These are phyloP conservation scores for Thalassoma bifasciatum DNA, from an alignment of 2,113 vertebrate species.

Conservation along the genomic window DNA sequence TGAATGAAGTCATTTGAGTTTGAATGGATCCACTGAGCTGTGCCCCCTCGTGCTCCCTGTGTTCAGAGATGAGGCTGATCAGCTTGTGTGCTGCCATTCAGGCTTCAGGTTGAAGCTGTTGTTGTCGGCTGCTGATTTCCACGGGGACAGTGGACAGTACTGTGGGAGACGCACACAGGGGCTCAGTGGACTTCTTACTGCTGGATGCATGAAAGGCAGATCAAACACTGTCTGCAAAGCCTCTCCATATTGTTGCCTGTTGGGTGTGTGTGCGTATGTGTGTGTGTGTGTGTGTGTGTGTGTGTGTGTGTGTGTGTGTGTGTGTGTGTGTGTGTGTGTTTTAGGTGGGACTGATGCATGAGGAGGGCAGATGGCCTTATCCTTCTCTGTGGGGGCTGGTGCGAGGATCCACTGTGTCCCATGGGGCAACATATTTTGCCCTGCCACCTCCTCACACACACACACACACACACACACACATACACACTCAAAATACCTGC, in stretches of 20 bases:
- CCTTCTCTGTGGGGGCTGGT: slow-evolving; percentile 75
- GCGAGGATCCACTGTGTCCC: slow-evolving; percentile 75
- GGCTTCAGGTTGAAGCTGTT: slow-evolving; percentile 52
- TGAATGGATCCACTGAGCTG: slow-evolving; percentile 39
- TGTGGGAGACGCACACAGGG: slow-evolving; percentile 53
- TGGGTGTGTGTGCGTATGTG: slow-evolving; percentile 37
- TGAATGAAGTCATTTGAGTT: slow-evolving; percentile 41
- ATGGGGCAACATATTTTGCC: slow-evolving; percentile 67
- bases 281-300: slow-evolving; percentile 50
- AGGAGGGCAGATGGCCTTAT: slow-evolving; percentile 80
- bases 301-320: slow-evolving; percentile 44
- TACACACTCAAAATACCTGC: too few species aligned
- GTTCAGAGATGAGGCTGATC: slow-evolving; percentile 36
- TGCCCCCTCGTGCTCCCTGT: not conserved
- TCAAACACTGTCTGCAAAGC: slow-evolving; percentile 80
- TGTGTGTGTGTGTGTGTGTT: slow-evolving; percentile 52
- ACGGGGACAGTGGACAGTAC: slow-evolving; percentile 72
- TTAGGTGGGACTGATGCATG: slow-evolving; percentile 68
- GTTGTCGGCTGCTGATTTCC: slow-evolving; percentile 69
- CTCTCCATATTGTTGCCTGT: slow-evolving; percentile 61
- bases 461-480: not conserved
- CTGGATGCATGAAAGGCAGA: slow-evolving; percentile 76
- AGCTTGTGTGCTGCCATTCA: slow-evolving; percentile 63
- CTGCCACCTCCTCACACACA: not conserved
- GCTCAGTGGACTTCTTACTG: slow-evolving; percentile 63